phyloP scores from a whole-genome alignment of 92 coral and sea anemone genomes.

The Parazoanthus atlanticus region DNA sequence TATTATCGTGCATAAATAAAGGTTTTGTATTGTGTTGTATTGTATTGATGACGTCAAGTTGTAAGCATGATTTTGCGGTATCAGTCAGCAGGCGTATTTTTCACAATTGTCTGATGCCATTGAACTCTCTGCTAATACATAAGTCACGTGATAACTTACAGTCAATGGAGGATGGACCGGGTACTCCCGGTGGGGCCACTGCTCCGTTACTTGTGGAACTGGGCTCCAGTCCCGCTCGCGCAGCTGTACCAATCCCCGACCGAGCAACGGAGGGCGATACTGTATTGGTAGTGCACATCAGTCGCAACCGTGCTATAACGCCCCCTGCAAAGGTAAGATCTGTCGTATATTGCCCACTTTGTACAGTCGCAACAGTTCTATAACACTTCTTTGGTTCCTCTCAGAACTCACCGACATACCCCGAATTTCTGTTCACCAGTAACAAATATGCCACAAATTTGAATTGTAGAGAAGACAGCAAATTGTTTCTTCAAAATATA shows the following conservation, averaged over 20 bases:
- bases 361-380: too few relatives aligned
- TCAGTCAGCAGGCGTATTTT: background rate
- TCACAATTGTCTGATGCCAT: background rate
- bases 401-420: too few relatives aligned
- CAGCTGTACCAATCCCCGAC: constrained; percentile 22
- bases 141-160: background rate
- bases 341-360: background rate
- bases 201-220: constrained; percentile 18
- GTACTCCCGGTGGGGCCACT: constrained; percentile 11
- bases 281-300: background rate
- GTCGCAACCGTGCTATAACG: constrained; percentile 8
- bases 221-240: constrained; percentile 32
- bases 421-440: too few relatives aligned
- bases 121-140: background rate
- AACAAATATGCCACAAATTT: too few relatives aligned
- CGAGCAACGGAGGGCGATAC: constrained; percentile 4
- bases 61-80: background rate
- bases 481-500: too few relatives aligned
- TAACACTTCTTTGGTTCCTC: too few relatives aligned
- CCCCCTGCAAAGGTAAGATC: constrained; percentile 29
- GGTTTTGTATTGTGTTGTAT: too few relatives aligned
- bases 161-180: constrained; percentile 23
- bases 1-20: too few relatives aligned
- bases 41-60: too few relatives aligned
- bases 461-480: too few relatives aligned